Base-by-base conservation (phyloP, 2,113 vertebrate genomes). In the Octodon degus region DNA sequence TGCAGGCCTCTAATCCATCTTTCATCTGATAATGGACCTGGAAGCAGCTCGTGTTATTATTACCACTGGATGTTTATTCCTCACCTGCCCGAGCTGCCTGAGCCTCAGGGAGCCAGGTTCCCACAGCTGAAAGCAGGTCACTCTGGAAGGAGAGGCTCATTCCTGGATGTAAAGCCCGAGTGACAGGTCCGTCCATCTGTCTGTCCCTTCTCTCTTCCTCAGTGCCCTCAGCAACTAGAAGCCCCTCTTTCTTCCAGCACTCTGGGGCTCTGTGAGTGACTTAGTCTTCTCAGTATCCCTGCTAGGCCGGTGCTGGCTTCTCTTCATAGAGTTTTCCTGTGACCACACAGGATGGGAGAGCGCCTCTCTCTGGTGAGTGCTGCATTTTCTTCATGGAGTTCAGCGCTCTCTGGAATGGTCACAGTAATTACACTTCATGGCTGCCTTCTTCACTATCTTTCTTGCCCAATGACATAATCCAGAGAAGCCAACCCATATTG, bases 341-440 rank as follows among this genome's bases (percentile, higher is more conserved):
- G 30, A 68, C 1, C 25, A 63, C 58, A 27, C 17, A n/a, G 63
- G 53, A 47, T 16, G 9, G 7, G 6, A 50, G 24, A 53, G 47
- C 0, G 27, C 27, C 14, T 19, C n/a, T 27, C n/a, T 77, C 74
- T 43, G 3, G 14, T 7, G 27, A 32, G 25, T 1, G 19, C 50
- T 43, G 60, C 43, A 27, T 25, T 82, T 93, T 81, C 43, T 20
- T 24, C 40, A 22, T 3, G 0, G n/a, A 9, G 1, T 8, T 34
- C 5, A 10, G 12, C 50, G 20, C 37, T 72, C 25, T 58, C 43
- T 30, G 32, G 65, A 67, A 79, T 43, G 19, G 8, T 37, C 20
- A 2, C 13, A 6, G 20, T 9, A 1, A 10, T 9, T 12, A 8
- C 1, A 6, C 19, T 12, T 47, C 4, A 6, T 32, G 20, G 16